phyloP scores from a whole-genome alignment of 2,888 invertebrate genomes.

The Andrena praecox region DNA sequence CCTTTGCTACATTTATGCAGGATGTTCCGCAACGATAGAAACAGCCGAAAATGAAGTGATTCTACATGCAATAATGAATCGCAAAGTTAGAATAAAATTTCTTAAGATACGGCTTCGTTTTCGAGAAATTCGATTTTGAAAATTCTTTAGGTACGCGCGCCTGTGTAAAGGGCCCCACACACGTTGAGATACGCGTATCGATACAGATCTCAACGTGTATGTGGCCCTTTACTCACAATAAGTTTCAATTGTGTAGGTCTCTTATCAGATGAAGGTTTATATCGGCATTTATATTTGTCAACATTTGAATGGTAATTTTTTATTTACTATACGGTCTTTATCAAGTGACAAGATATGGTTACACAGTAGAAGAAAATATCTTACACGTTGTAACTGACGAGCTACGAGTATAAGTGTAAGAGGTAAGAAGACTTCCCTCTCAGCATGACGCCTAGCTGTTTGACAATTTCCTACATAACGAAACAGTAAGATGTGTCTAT shows the following conservation, averaged over 20 bases:
- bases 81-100: background rate
- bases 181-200: too few relatives aligned
- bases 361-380: too few relatives aligned
- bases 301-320: background rate
- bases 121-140: background rate
- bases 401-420: slow-evolving; percentile 13
- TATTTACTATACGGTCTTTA: slow-evolving; percentile 5
- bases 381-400: slow-evolving; percentile 17
- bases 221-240: too few relatives aligned
- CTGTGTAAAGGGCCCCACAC: too few relatives aligned
- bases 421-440: slow-evolving; percentile 9
- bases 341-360: too few relatives aligned
- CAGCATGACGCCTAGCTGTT: slow-evolving; percentile 10
- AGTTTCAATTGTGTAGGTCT: background rate
- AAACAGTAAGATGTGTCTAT: background rate
- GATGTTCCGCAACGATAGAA: background rate
- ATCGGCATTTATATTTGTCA: background rate
- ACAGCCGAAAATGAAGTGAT: slow-evolving; percentile 1
- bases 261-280: background rate
- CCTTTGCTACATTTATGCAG: background rate
- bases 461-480: slow-evolving; percentile 1
- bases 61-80: slow-evolving; percentile 3
- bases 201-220: too few relatives aligned
- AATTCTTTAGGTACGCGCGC: too few relatives aligned
- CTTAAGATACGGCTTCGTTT: background rate